Base-by-base conservation (phyloP, 1,140 invertebrate genomes). In the Adelges cooleyi region DNA sequence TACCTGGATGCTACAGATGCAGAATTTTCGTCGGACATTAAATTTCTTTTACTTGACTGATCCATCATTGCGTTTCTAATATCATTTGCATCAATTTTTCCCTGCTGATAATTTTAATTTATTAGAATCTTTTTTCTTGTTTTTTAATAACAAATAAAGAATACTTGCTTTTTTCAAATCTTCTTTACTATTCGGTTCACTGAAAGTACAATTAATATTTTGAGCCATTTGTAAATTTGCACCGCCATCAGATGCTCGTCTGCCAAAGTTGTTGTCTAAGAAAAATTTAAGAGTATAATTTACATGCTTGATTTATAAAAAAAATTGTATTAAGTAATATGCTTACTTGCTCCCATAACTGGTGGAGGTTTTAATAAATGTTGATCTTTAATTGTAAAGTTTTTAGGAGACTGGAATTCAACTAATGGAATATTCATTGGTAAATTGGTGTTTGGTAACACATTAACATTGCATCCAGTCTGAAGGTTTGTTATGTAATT, bases 211-310 rank as follows among this genome's bases (percentile, higher is more conserved):
- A 68, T 80, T 79, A 71, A 80, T 74, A 68, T 80, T 81, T 71
- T 83, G 84, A 74, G 84, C 85, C 70, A 86, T 84, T 68, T 89
- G 86, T 38, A 95, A 82, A 80, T 96, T 94, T 44, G 92, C 93
- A 54, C 94, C 93, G 70, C 94, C 94, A 79, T 98, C 94, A 6
- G 92, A 96, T 51, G 94, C 94, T 71, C 94, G 82, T 59, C 94
- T 80, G 44, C 89, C 90, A 77, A 95, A 90, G 50, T 85, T 83
- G 67, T 86, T 85, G 69, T 83, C 86, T 52, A 38, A 50, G 84
- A 69, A 23, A 73, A 71, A n/a, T n/a, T n/a, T n/a, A n/a, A n/a
- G n/a, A n/a, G n/a, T n/a, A n/a, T n/a, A n/a, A 66, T n/a, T n/a
- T n/a, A n/a, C n/a, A n/a, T n/a, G n/a, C n/a, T n/a, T n/a, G n/a